A percentile compares a stretch with the other conserved stretches of the same genome.
Evolutionary conservation across 23 tunicate genomes (phyloP).

Genomic region (Trididemnum miniatum): DNA sequence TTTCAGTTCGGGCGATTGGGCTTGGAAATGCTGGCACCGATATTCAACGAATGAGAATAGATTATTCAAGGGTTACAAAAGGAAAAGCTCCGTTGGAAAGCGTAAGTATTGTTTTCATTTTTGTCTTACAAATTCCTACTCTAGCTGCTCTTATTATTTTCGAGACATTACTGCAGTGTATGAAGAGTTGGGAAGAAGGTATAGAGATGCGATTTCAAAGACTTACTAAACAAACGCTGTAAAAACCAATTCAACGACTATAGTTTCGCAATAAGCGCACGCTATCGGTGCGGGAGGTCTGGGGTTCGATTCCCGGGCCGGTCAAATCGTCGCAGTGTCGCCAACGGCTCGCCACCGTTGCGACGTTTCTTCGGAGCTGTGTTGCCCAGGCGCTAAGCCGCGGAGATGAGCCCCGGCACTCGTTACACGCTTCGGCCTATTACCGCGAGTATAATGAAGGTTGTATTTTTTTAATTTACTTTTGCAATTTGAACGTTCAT

Average conservation of each 20-base stretch:
- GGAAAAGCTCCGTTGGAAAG: no score
- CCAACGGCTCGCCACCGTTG: not conserved
- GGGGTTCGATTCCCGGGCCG: not conserved
- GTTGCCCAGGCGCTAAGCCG: not conserved
- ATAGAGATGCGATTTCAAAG: no score
- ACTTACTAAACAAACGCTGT: no score
- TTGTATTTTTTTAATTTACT: no score
- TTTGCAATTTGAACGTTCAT: no score
- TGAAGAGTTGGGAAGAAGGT: no score
- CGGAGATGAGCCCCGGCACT: not conserved
- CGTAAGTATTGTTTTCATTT: no score
- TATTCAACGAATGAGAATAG: not conserved
- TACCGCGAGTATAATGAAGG: not conserved
- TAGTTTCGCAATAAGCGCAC: no score
- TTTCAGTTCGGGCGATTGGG: not conserved
- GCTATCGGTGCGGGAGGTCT: conserved; percentile 3
- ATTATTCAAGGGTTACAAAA: not conserved
- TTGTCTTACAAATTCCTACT: no score
- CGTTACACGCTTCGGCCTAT: not conserved
- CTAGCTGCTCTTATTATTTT: no score
- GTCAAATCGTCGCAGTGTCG: not conserved
- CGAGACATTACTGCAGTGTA: no score
- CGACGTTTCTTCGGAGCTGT: not conserved
- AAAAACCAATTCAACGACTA: no score
- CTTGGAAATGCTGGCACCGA: not conserved